phyloP scores from a whole-genome alignment of 2,797 vertebrate genomes.

The Sebastes vulpes region DNA sequence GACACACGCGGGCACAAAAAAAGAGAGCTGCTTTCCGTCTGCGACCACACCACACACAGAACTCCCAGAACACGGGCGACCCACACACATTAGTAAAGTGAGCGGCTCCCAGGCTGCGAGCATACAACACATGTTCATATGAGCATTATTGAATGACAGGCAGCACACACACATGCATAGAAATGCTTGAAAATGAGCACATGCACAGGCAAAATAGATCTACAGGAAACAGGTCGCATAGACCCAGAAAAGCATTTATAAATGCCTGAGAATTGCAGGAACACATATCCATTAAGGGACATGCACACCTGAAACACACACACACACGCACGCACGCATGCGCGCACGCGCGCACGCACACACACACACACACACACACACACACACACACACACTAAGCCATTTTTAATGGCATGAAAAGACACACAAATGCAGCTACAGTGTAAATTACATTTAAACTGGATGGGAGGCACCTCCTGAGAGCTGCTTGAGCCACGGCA shows the following conservation, averaged over 20 bases:
- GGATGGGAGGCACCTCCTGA: neutral
- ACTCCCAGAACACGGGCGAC: slow-evolving; percentile 24
- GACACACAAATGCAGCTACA: neutral
- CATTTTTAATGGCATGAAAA: neutral
- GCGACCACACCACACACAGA: slow-evolving; percentile 53
- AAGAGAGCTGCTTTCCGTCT: slow-evolving; percentile 45
- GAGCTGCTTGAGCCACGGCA: neutral
- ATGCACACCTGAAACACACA: neutral
- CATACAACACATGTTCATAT: slow-evolving; percentile 26
- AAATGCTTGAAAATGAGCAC: neutral
- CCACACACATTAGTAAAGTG: slow-evolving; percentile 18
- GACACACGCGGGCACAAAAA: slow-evolving; percentile 18
- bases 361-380: neutral
- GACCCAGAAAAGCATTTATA: neutral
- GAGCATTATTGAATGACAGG: neutral
- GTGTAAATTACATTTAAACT: neutral
- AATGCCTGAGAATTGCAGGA: neutral
- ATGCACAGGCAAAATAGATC: neutral
- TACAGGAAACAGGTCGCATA: neutral
- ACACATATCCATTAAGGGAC: neutral
- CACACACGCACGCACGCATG: neutral
- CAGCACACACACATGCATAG: neutral
- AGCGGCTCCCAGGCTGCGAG: slow-evolving; percentile 30
- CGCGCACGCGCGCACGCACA: neutral
- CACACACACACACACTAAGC: neutral